Evolutionary conservation across 2,113 vertebrate species (phyloP), one percentile per base, ranked within the genome.

Genomic region (Sporophila hypoxantha): DNA sequence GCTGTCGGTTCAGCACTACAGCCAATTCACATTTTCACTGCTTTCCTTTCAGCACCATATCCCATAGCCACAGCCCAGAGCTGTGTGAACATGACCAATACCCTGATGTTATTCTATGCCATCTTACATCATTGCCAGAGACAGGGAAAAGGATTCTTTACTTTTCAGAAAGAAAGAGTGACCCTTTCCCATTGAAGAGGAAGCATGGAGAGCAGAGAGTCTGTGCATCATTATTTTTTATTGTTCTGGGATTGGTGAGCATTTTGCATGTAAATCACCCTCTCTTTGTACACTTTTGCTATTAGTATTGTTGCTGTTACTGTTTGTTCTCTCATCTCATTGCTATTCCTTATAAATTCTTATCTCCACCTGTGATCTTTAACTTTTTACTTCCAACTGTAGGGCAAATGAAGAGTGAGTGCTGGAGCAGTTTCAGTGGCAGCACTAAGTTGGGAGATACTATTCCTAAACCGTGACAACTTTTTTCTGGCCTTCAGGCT

Each of bases 1-100:
- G 20, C 30, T 47, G 34, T 20, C 0, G 0, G 30, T 30, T 56
- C 69, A 41, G 60, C 20, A 4, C 59, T 34, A 4, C n/a, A 8
- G 19, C 7, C 30, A 41, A 25, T 17, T 41, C 30, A 25, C 4
- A 12, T 74, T 74, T 47, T 57, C 20, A 41, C 42, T 8, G 9
- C 52, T 30, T 74, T 66, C 20, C 36, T 74, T 74, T 57, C 25
- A 74, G 30, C 42, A 49, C 30, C 17, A 25, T 0, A 0, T 14
- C 23, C 41, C 1, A 0, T 8, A 26, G 20, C 50, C 42, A 14
- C 60, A 42, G 30, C 25, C 36, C 49, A 30, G 30, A 25, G 42
- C 50, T 41, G 25, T 41, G 25, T 41, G 50, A 19, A 9, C 1
- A 0, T 26, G 69, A 55, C 25, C 41, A 56, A 20, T 6, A 41